Base-by-base conservation (phyloP, 1,140 invertebrate genomes). In the Drosophila insularis region DNA sequence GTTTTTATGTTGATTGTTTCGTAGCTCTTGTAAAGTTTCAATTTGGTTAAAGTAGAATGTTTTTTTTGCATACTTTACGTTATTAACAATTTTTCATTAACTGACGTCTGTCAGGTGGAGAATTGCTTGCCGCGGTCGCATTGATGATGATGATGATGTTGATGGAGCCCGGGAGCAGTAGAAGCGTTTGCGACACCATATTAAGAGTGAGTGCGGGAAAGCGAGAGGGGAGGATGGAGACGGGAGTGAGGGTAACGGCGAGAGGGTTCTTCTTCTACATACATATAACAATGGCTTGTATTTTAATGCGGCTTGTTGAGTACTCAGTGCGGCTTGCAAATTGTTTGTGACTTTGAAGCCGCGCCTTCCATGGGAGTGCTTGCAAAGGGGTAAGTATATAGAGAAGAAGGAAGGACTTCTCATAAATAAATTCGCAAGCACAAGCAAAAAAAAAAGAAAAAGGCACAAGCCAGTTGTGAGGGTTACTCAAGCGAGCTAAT, bases 241-340 rank as follows among this genome's bases (percentile, higher is more conserved):
- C 19, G 13, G 43, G 7, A 4, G 7, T 14, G 27, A 21, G 5
- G 37, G 21, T 21, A 10, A 13, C 10, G 32, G 21, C 6, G n/a
- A 21, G 31, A 35, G 32, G 43, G 43, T 21, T 50, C 43, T 50
- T 32, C 55, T 70, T 27, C 27, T 27, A 27, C 27, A 27, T 27
- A 68, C 63, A 59, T 56, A 77, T 39, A 71, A 80, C 78, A 81
- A 81, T 78, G 64, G 69, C 13, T 68, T 81, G 59, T 80, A 59
- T 78, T 80, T 81, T 68, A 81, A 80, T 81, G 78, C 80, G 78
- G 78, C 74, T 77, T 81, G 78, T 81, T 81, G 80, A 71, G 80
- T 81, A 74, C 80, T 81, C 78, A 81, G 60, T 66, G 70, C 77
- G 67, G 78, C 80, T 74, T 81, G 70, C 62, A 81, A 81, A 81